phyloP scores from a whole-genome alignment of 2,113 vertebrate species.

The Puntigrus tetrazona region DNA sequence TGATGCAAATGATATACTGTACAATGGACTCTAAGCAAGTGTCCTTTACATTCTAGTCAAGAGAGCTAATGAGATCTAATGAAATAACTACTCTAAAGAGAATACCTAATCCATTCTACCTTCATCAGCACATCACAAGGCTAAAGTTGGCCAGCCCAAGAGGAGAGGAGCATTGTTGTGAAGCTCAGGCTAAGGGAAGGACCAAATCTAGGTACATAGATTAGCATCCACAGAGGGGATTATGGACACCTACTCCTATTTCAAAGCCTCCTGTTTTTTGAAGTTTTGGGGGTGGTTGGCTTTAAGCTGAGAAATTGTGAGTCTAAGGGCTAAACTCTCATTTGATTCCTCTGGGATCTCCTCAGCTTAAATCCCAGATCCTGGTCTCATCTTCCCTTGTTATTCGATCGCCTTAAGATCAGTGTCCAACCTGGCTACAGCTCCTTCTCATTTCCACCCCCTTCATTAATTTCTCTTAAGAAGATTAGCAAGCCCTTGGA shows the following conservation, averaged over 20 bases:
- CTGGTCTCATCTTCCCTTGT: slow-evolving; percentile 78
- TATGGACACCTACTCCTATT: slow-evolving; percentile 68
- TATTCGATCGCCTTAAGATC: slow-evolving; percentile 78
- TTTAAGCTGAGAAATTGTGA: slow-evolving; percentile 65
- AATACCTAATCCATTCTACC: slow-evolving; percentile 11
- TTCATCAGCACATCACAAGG: slow-evolving; percentile 39
- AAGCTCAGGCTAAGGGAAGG: slow-evolving; percentile 46
- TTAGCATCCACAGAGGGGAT: slow-evolving; percentile 69
- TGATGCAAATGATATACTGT: slow-evolving; percentile 5
- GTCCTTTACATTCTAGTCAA: slow-evolving; percentile 1
- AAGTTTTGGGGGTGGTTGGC: slow-evolving; percentile 63
- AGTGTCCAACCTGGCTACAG: slow-evolving; percentile 71
- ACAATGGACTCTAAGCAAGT: slow-evolving; percentile 9
- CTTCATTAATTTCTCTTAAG: slow-evolving; percentile 87
- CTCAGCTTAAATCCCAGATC: slow-evolving; percentile 75
- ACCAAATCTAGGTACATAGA: slow-evolving; percentile 67
- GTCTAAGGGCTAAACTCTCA: slow-evolving; percentile 71
- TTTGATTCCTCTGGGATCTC: slow-evolving; percentile 73
- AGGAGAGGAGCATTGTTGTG: slow-evolving; percentile 25
- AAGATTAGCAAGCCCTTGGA: slow-evolving; percentile 86
- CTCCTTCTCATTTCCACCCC: slow-evolving; percentile 62
- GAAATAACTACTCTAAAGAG: slow-evolving; percentile 9
- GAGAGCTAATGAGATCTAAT: slow-evolving; percentile 25
- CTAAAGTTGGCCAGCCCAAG: slow-evolving; percentile 49
- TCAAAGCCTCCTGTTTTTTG: slow-evolving; percentile 66